phyloP scores from a whole-genome alignment of 2,888 invertebrate species.

The Hypolimnas misippus region DNA sequence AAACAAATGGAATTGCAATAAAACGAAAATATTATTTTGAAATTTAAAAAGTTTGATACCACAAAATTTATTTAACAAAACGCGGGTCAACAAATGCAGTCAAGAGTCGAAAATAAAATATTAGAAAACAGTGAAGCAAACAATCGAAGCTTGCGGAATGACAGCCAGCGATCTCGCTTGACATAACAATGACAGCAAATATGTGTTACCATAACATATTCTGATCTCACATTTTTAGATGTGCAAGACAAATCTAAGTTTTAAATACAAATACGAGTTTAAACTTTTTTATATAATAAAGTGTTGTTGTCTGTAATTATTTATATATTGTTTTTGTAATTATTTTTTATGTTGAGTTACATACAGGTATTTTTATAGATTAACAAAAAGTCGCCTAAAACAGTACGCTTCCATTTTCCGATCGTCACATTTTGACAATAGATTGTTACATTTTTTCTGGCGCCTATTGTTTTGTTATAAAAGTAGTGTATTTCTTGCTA shows the following conservation, averaged over 20 bases:
- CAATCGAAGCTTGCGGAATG: slow-evolving; percentile 74
- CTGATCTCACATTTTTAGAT: neutral
- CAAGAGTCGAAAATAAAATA: slow-evolving; percentile 64
- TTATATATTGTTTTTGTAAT: neutral
- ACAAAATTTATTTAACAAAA: slow-evolving; percentile 48
- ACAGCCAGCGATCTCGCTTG: slow-evolving; percentile 45
- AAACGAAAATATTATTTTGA: slow-evolving; percentile 22
- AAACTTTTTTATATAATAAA: neutral
- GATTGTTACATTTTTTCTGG: neutral
- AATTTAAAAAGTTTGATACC: slow-evolving; percentile 42
- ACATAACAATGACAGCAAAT: slow-evolving; percentile 9
- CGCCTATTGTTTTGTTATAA: slow-evolving; percentile 8
- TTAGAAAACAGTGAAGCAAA: slow-evolving; percentile 71
- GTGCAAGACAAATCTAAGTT: no score
- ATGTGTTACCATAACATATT: neutral
- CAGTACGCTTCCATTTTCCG: neutral
- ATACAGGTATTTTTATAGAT: neutral
- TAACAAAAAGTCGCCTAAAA: neutral
- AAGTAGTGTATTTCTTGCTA: neutral
- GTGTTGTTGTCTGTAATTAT: neutral
- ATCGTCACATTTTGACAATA: neutral
- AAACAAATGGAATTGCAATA: slow-evolving; percentile 28
- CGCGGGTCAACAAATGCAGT: slow-evolving; percentile 43
- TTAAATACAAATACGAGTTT: no score
- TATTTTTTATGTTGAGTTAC: neutral